Conservation (phyloP, 2,113 vertebrate species). For the Sminthopsis crassicaudata region DNA sequence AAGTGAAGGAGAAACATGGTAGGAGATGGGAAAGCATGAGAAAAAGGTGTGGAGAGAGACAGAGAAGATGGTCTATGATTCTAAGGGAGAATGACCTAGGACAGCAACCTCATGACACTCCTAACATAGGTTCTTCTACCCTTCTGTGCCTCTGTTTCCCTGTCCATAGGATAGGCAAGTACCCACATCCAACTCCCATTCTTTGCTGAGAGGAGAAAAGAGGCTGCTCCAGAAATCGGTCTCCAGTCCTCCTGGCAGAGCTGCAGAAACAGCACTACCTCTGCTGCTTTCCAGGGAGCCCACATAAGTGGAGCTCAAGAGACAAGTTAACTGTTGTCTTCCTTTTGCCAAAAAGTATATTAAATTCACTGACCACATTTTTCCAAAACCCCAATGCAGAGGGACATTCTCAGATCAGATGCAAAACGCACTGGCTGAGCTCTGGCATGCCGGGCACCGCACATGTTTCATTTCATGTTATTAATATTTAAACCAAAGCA, state of each 20-base stretch:
- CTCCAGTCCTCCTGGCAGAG: constrained; percentile 38
- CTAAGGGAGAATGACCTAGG: not conserved
- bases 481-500: constrained; percentile 81
- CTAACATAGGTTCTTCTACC: not conserved
- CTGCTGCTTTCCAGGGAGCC: constrained; percentile 60
- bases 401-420: constrained; percentile 66
- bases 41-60: not conserved
- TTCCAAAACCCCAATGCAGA: constrained; percentile 70
- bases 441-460: constrained; percentile 69
- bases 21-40: not conserved
- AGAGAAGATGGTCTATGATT: not conserved
- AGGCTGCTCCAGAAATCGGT: constrained; percentile 29
- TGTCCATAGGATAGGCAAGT: not conserved
- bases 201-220: constrained; percentile 43
- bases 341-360: constrained; percentile 79
- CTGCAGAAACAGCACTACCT: constrained; percentile 44
- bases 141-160: not conserved
- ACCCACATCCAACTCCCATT: not conserved
- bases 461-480: constrained; percentile 77
- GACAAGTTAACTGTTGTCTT: constrained; percentile 75
- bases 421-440: constrained; percentile 61
- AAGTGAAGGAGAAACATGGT: not conserved
- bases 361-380: constrained; percentile 81
- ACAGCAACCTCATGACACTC: not conserved
- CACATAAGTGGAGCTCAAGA: constrained; percentile 54